These are phyloP conservation scores for Ploceus nigricollis DNA, from an alignment of 2,113 vertebrate species.

Conservation along the genomic window DNA sequence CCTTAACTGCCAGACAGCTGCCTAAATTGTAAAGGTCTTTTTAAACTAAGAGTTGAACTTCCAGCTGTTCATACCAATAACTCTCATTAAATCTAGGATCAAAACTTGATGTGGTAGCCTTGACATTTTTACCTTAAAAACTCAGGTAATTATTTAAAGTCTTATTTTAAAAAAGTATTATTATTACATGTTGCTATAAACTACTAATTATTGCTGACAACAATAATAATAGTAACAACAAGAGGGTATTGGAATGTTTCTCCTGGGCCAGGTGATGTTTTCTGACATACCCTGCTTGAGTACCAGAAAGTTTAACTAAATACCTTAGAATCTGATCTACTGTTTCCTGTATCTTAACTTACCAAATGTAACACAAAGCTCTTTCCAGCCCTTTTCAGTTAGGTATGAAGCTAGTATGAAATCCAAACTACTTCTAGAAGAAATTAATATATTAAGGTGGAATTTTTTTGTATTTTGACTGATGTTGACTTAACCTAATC, in stretches of 20 bases:
- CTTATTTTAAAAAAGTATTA: neutral
- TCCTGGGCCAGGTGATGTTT: neutral
- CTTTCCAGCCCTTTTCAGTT: neutral
- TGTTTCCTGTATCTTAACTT: neutral
- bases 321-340: neutral
- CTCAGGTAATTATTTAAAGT: neutral
- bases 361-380: neutral
- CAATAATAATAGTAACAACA: neutral
- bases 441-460: neutral
- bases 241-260: neutral
- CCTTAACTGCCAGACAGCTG: neutral
- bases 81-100: neutral
- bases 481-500: neutral
- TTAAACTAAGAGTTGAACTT: neutral
- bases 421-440: neutral
- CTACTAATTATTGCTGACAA: neutral
- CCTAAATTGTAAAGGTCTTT: neutral
- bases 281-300: neutral
- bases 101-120: neutral
- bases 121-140: neutral
- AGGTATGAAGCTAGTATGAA: neutral
- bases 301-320: neutral
- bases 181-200: neutral
- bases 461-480: neutral
- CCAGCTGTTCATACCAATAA: conserved; percentile 2